Evolutionary conservation across 2,113 vertebrate species (phyloP).

Genomic region (Oriolus oriolus): DNA sequence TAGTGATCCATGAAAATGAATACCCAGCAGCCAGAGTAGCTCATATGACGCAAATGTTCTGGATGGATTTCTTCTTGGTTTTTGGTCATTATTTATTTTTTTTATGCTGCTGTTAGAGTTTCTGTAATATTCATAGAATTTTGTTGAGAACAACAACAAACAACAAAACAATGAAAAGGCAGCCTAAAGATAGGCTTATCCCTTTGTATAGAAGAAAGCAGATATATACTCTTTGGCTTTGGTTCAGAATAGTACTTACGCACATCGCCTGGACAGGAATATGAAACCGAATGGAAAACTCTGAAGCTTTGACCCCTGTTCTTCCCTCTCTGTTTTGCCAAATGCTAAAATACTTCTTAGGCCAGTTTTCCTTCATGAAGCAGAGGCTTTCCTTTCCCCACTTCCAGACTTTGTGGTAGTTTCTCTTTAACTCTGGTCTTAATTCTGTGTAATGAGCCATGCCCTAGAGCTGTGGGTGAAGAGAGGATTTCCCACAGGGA

Average conservation of each 20-base stretch:
- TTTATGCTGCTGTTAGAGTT: not conserved
- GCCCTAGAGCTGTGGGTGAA: not conserved
- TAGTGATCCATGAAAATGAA: not conserved
- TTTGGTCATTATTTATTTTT: not conserved
- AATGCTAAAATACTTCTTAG: not conserved
- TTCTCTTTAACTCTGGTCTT: not conserved
- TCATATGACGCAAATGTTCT: not conserved
- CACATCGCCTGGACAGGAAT: not conserved
- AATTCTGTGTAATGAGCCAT: not conserved
- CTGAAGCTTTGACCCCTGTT: slow-evolving; percentile 24
- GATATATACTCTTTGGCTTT: not conserved
- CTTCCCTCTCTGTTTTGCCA: not conserved
- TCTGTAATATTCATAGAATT: not conserved
- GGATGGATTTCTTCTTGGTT: not conserved
- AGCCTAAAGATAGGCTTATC: not conserved
- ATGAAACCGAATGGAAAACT: slow-evolving; percentile 37
- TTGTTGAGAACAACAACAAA: not conserved
- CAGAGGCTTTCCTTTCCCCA: not conserved
- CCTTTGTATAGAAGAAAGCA: not conserved
- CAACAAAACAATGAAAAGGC: not conserved
- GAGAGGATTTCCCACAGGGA: not conserved
- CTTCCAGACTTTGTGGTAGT: not conserved
- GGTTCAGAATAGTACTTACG: slow-evolving; percentile 8
- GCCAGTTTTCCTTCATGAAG: not conserved
- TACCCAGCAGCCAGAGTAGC: not conserved